phyloP scores from a whole-genome alignment of 2,888 invertebrate species.

The Lasioglossum vierecki region DNA sequence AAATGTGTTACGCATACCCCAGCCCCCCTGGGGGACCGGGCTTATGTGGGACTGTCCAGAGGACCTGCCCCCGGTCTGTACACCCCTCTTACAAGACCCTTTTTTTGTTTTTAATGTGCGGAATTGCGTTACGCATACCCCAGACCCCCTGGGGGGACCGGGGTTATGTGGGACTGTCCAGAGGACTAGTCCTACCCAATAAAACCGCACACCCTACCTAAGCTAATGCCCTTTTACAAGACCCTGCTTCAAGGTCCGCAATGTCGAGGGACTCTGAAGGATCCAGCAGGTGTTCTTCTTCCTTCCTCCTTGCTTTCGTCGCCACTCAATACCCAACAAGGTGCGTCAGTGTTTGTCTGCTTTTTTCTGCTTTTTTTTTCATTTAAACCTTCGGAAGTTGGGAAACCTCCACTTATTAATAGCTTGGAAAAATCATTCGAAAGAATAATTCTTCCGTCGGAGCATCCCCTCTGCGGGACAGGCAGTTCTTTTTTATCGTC shows the following conservation, averaged over 20 bases:
- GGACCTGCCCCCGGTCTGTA: neutral
- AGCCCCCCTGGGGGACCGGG: too few relatives aligned
- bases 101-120: too few relatives aligned
- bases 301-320: neutral
- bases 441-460: neutral
- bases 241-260: neutral
- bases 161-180: too few relatives aligned
- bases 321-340: neutral
- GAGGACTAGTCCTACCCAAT: too few relatives aligned
- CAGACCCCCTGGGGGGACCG: too few relatives aligned
- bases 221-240: neutral
- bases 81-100: rapidly evolving
- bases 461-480: neutral
- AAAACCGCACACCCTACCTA: too few relatives aligned
- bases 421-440: neutral
- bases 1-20: too few relatives aligned
- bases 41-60: too few relatives aligned
- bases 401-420: neutral
- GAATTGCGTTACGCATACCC: too few relatives aligned
- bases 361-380: neutral
- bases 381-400: neutral
- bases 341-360: neutral
- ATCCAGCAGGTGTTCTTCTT: neutral
- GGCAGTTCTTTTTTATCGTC: neutral
- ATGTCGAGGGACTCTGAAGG: neutral